Evolutionary conservation across 2,888 invertebrate species (phyloP).

Genomic region (Lissonota sp.): DNA sequence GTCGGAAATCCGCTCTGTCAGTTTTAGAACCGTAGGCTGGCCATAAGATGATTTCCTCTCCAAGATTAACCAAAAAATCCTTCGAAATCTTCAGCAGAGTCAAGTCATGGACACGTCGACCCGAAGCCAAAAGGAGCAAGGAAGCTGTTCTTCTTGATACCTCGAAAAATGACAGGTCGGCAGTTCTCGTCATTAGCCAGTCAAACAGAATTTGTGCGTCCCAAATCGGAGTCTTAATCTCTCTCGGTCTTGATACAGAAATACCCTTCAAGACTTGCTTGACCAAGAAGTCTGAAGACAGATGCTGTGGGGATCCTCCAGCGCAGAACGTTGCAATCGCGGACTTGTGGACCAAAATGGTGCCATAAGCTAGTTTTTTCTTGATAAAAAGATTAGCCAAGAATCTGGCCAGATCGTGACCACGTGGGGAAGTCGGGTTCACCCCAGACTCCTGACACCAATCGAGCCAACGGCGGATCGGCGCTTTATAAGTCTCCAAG

Average conservation of each 20-base stretch:
- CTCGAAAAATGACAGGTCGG: slow-evolving; percentile 58
- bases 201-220: slow-evolving; percentile 59
- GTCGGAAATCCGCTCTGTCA: slow-evolving; percentile 56
- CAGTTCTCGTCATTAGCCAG: slow-evolving; percentile 48
- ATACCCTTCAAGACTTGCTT: slow-evolving; percentile 54
- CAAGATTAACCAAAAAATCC: slow-evolving; percentile 42
- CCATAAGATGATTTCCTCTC: slow-evolving; percentile 66
- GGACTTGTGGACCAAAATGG: too few relatives aligned
- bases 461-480: too few relatives aligned
- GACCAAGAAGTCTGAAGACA: too few relatives aligned
- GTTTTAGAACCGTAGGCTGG: slow-evolving; percentile 67
- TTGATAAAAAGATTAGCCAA: too few relatives aligned
- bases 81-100: slow-evolving; percentile 60
- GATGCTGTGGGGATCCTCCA: too few relatives aligned
- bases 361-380: too few relatives aligned
- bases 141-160: slow-evolving; percentile 63
- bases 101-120: slow-evolving; percentile 64
- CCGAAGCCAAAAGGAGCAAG: slow-evolving; percentile 61
- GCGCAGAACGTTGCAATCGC: too few relatives aligned
- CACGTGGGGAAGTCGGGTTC: too few relatives aligned
- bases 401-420: too few relatives aligned
- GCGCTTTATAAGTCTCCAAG: too few relatives aligned
- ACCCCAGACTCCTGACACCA: too few relatives aligned
- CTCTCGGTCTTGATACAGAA: slow-evolving; percentile 45
- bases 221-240: slow-evolving; percentile 55